A percentile compares a stretch with the other conserved stretches of the same genome.
phyloP scores from a whole-genome alignment of 2,797 vertebrate species.

The Varecia variegata region DNA sequence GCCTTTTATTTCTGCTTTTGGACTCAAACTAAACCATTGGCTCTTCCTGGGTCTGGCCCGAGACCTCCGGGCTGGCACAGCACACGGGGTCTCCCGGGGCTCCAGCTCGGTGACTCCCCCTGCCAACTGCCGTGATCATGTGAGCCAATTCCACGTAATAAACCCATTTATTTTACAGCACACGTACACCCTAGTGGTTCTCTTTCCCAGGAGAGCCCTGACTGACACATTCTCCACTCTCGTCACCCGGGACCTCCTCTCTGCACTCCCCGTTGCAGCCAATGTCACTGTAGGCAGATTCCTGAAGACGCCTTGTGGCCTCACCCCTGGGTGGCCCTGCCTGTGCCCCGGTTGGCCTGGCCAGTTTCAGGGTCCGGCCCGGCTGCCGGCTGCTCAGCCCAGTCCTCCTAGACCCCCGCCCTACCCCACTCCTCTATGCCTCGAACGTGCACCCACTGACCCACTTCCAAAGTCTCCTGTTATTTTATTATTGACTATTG shows the following conservation, averaged over 20 bases:
- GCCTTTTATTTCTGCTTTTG: not conserved
- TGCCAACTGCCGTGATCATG: too few relatives aligned
- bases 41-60: not conserved
- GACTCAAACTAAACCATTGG: not conserved
- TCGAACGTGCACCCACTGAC: fast-evolving
- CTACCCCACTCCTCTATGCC: fast-evolving
- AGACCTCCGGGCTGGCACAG: not conserved
- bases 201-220: not conserved
- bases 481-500: fast-evolving
- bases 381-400: fast-evolving
- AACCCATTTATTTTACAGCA: not conserved
- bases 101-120: not conserved
- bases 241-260: fast-evolving
- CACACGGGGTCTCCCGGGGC: fast-evolving
- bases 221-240: not conserved
- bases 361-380: not conserved
- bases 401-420: not conserved
- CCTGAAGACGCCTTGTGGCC: not conserved
- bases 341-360: too few relatives aligned
- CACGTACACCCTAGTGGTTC: too few relatives aligned
- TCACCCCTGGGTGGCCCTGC: too few relatives aligned
- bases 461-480: not conserved
- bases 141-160: not conserved
- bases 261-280: fast-evolving
- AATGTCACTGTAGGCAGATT: fast-evolving